Evolutionary conservation across 1,140 invertebrate genomes (phyloP).

Genomic region (Cydia splendana): DNA sequence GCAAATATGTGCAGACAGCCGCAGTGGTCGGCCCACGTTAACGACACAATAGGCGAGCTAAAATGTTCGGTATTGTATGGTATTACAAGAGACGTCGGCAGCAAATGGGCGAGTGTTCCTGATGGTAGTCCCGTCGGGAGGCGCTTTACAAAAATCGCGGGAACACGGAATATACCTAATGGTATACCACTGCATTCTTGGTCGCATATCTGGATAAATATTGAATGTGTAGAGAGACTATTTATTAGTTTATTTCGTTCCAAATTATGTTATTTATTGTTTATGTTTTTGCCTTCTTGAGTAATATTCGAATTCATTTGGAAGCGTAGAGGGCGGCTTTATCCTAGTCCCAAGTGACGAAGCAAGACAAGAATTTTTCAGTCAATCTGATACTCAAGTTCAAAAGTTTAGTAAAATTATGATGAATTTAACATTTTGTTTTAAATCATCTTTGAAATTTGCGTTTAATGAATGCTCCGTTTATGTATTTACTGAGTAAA

Average conservation of each 20-base stretch:
- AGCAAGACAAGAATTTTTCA: too few species aligned
- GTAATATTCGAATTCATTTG: too few species aligned
- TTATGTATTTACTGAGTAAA: too few species aligned
- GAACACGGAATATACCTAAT: constrained; percentile 5
- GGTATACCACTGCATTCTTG: background rate
- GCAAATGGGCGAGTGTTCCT: constrained; percentile 2
- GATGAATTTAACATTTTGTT: too few species aligned
- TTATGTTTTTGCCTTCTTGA: too few species aligned
- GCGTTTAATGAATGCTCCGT: too few species aligned
- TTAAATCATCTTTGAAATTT: too few species aligned
- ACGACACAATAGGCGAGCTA: background rate
- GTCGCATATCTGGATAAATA: background rate
- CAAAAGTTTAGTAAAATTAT: too few species aligned
- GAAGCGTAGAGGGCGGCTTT: too few species aligned
- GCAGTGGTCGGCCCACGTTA: background rate
- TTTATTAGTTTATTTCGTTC: background rate
- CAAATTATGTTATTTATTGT: too few species aligned
- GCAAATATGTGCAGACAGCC: constrained; percentile 52
- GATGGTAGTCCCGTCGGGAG: background rate
- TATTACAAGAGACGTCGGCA: constrained; percentile 1
- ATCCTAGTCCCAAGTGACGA: too few species aligned
- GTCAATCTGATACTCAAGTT: too few species aligned
- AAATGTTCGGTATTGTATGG: constrained; percentile 12
- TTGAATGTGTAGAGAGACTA: background rate
- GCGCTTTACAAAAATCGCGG: constrained; percentile 18